Percentiles rank a stretch among this genome's conserved stretches.
These are phyloP conservation scores for Botia kubotai DNA, from an alignment of 2,797 vertebrate species.

Conservation along the genomic window DNA sequence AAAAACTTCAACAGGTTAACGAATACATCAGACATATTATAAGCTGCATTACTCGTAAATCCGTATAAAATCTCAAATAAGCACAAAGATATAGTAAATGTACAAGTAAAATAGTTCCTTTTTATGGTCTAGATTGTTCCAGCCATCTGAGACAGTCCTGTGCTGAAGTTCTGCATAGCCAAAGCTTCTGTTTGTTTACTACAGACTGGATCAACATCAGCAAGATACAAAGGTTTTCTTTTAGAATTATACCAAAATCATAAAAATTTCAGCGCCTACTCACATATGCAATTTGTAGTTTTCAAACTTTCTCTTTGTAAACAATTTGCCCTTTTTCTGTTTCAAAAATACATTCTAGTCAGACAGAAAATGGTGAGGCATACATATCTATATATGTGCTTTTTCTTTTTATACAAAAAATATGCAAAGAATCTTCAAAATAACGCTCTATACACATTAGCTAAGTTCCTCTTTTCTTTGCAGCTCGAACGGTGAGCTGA, in stretches of 20 bases:
- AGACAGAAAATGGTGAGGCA: slow-evolving; percentile 63
- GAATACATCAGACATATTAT: slow-evolving; percentile 56
- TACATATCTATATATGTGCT: slow-evolving; percentile 37
- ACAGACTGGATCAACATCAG: slow-evolving; percentile 55
- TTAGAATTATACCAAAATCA: slow-evolving; percentile 63
- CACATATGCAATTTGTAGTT: slow-evolving; percentile 59
- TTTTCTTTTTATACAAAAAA: slow-evolving; percentile 54
- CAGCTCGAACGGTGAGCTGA: neutral
- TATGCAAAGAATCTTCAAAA: slow-evolving; percentile 58
- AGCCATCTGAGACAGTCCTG: slow-evolving; percentile 47
- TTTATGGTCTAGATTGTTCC: slow-evolving; percentile 59
- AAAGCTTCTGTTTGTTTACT: slow-evolving; percentile 50
- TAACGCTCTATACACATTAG: slow-evolving; percentile 60
- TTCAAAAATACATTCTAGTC: slow-evolving; percentile 73
- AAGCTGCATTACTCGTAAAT: slow-evolving; percentile 65
- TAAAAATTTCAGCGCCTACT: slow-evolving; percentile 63
- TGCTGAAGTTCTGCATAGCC: slow-evolving; percentile 63
- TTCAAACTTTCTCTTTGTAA: slow-evolving; percentile 75
- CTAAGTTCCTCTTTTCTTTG: slow-evolving; percentile 22
- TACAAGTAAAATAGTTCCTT: slow-evolving; percentile 62
- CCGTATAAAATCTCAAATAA: slow-evolving; percentile 72
- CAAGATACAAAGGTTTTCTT: slow-evolving; percentile 61
- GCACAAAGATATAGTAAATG: slow-evolving; percentile 63
- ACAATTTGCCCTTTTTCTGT: slow-evolving; percentile 81
- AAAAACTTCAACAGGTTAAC: slow-evolving; percentile 41